Evolutionary conservation across 2,888 invertebrate genomes (phyloP).

Genomic region (Gonocerus acuteangulatus): DNA sequence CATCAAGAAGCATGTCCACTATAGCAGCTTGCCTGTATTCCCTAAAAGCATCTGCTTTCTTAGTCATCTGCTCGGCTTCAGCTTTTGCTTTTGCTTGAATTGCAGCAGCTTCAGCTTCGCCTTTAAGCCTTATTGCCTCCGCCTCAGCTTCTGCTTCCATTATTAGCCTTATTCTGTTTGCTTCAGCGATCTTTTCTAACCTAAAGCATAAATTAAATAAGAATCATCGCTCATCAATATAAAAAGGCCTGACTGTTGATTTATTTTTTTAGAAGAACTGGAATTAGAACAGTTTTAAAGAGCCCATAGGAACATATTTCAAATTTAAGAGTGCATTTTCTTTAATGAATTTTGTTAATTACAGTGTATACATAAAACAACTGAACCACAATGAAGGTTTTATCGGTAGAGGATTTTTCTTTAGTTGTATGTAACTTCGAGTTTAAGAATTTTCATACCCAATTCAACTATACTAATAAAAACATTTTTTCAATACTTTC

Average conservation of each 20-base stretch:
- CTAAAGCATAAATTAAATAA: slow-evolving; percentile 42
- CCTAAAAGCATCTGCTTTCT: slow-evolving; percentile 94
- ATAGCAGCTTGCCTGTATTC: slow-evolving; percentile 93
- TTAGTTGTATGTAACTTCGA: no score
- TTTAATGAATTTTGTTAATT: no score
- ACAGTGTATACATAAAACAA: no score
- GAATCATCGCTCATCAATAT: no score
- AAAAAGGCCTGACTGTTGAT: not conserved
- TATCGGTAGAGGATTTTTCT: no score
- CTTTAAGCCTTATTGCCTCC: slow-evolving; percentile 75
- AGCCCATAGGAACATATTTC: no score
- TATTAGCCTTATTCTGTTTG: slow-evolving; percentile 77
- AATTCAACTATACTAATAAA: no score
- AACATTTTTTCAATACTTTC: no score
- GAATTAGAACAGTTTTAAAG: not conserved
- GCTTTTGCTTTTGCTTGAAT: slow-evolving; percentile 91
- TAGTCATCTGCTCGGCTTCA: slow-evolving; percentile 93
- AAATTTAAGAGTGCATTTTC: no score
- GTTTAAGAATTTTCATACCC: no score
- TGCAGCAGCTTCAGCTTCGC: slow-evolving; percentile 86
- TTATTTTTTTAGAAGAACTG: not conserved
- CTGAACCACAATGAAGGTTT: no score
- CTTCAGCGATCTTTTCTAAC: slow-evolving; percentile 89
- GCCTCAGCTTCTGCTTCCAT: slow-evolving; percentile 94
- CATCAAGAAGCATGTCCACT: slow-evolving; percentile 93